phyloP scores from a whole-genome alignment of 23 tunicate genomes.

The Oikopleura dioica region DNA sequence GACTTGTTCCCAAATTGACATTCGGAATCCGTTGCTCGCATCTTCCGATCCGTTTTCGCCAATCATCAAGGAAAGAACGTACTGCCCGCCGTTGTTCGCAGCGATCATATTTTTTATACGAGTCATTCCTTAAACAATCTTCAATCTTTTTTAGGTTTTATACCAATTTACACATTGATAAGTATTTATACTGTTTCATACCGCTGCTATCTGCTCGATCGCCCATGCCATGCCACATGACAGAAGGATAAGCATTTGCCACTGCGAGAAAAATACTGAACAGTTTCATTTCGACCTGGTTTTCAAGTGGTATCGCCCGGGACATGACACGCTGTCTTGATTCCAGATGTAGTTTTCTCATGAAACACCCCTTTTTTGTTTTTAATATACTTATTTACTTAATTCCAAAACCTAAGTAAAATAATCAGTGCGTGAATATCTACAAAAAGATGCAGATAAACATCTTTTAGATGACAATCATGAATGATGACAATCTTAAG shows the following conservation, averaged over 20 bases:
- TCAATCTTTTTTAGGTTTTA: not conserved
- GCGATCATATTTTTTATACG: not conserved
- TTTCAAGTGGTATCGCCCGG: no score
- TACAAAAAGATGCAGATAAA: no score
- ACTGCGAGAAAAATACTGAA: not conserved
- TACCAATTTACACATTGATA: not conserved
- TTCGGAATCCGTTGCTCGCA: not conserved
- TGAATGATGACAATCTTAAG: no score
- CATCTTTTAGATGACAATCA: no score
- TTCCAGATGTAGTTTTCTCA: no score
- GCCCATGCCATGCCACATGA: constrained; percentile 12
- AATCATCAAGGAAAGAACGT: not conserved
- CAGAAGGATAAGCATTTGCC: not conserved
- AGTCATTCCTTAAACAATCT: not conserved
- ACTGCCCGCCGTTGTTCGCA: not conserved
- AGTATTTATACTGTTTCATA: no score
- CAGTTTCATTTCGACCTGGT: no score
- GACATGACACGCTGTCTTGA: no score
- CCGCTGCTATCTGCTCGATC: not conserved
- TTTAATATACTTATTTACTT: no score
- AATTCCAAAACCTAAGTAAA: no score
- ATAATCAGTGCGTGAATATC: no score
- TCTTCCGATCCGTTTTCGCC: not conserved
- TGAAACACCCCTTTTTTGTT: no score
- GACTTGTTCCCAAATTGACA: not conserved